Base-by-base conservation (phyloP, 2,113 vertebrate genomes). In the Ameiurus melas region DNA sequence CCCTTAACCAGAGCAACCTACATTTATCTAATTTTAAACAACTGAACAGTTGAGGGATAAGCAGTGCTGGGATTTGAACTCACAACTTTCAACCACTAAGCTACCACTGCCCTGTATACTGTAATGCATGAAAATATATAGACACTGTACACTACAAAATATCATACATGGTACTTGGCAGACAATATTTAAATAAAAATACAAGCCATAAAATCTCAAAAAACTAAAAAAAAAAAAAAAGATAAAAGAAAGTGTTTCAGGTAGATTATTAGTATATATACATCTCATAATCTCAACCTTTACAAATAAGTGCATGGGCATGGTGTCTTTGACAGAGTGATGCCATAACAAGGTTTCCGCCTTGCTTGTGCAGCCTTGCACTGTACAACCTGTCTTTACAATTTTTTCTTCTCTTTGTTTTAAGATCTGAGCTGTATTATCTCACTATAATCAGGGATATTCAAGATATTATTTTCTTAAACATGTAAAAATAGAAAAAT, bases 401-500 rank as follows among this genome's bases (percentile, higher is more conserved):
- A 3, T 66, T 87, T 58, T 57, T 81, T 30, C 6, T 66, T 68
- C n/a, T 82, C 58, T 71, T 51, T 47, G 19, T 19, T 81, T 70
- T 36, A 71, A 39, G 57, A 51, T 87, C 77, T 87, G 47, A 87
- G 22, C 20, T 51, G 3, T 16, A 57, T 22, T 9, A 33, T 71
- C 13, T 36, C 20, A 78, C 73, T 58, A 66, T 60, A 85, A 71
- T 47, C 85, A 60, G 55, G 71, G 10, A 60, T 36, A 36, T 36
- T 36, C 36, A 36, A 62, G 39, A 51, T 58, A 64, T 64, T 78
- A 25, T 51, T 33, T 62, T 78, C 33, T 84, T 68, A 51, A 68
- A 84, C 73, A 22, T 53, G 47, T 66, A 86, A 39, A 86, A 58
- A 79, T 39, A 51, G 13, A 82, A 47, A 73, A 87, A 83, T 20